Conservation (phyloP, 1,140 invertebrate genomes). For the Aradophagus sp. region DNA sequence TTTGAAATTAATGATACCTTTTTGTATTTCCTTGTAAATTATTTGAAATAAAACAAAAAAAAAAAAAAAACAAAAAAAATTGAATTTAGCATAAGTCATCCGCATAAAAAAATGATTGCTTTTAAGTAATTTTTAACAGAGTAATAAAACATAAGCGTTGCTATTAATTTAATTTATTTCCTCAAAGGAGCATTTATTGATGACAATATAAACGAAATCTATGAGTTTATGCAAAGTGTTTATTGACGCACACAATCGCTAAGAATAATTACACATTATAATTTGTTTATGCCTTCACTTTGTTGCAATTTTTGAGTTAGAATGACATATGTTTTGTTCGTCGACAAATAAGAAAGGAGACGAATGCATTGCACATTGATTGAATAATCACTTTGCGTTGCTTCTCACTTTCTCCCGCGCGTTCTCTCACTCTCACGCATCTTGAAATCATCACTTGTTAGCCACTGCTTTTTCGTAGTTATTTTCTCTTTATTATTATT, state of each 20-base stretch:
- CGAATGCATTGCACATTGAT: slow-evolving; percentile 29
- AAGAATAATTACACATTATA: slow-evolving; percentile 50
- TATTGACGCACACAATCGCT: slow-evolving; percentile 55
- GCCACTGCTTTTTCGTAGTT: background rate
- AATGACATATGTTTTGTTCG: slow-evolving; percentile 20
- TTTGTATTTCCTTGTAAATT: background rate
- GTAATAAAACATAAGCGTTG: no score
- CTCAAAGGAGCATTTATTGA: no score
- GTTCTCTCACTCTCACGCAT: no score
- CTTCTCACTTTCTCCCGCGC: slow-evolving; percentile 4
- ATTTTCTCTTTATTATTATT: no score
- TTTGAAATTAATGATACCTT: background rate
- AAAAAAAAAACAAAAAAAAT: no score
- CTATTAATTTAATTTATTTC: no score
- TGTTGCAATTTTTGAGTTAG: slow-evolving; percentile 22
- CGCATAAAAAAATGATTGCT: no score
- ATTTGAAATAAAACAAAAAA: no score
- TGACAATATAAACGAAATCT: no score
- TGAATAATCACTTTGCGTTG: slow-evolving; percentile 16
- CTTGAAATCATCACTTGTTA: slow-evolving; percentile 8
- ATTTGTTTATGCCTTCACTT: slow-evolving; percentile 45
- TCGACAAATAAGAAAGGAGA: slow-evolving; percentile 30
- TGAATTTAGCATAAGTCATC: no score
- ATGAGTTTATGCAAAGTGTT: slow-evolving; percentile 32
- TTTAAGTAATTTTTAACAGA: no score